These are phyloP conservation scores for Rhabdomys dilectus DNA, from an alignment of 2,113 vertebrate genomes.

Conservation along the genomic window DNA sequence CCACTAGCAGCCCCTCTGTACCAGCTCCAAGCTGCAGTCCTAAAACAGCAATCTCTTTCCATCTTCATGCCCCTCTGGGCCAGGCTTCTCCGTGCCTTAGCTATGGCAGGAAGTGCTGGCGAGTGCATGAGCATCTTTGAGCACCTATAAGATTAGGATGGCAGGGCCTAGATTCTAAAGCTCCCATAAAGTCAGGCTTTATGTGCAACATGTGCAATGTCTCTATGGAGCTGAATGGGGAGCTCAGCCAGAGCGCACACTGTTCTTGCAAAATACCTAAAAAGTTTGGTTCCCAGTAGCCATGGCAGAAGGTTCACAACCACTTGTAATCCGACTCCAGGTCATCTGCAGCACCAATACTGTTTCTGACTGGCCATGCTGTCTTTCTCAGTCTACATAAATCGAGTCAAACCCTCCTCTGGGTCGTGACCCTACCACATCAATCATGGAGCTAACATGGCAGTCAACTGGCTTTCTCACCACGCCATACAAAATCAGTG, in stretches of 20 bases:
- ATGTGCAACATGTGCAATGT: background rate
- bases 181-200: background rate
- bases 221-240: background rate
- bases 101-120: background rate
- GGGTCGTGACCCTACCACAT: background rate
- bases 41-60: background rate
- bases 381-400: background rate
- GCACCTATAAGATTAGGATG: background rate
- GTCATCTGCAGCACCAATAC: background rate
- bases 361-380: background rate
- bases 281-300: background rate
- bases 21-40: background rate
- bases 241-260: too few relatives aligned
- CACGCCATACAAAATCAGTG: background rate
- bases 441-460: background rate
- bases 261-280: background rate
- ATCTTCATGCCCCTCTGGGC: background rate
- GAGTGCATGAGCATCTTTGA: background rate
- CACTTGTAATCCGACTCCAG: background rate
- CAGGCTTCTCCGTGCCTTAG: background rate
- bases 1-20: background rate
- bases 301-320: background rate
- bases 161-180: background rate
- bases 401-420: slow-evolving; percentile 1
- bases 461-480: background rate